Evolutionary conservation across 2,797 vertebrate species (phyloP).

Genomic region (Clangula hyemalis): DNA sequence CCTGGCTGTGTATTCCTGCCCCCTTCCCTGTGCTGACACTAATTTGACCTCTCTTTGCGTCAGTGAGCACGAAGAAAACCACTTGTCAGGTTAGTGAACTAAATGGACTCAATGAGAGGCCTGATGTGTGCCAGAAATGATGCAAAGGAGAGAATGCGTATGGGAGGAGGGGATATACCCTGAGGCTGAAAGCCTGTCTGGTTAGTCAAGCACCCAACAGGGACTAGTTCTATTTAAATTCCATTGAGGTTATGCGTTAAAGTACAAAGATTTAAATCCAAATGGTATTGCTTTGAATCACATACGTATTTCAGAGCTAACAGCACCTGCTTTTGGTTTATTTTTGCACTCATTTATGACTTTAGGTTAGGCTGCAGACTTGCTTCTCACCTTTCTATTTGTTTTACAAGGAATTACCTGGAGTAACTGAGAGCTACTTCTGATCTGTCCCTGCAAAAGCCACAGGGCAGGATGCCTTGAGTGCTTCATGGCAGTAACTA

Average conservation of each 20-base stretch:
- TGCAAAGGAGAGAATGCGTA: neutral
- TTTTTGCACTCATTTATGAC: neutral
- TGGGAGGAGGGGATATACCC: neutral
- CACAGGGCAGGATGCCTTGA: neutral
- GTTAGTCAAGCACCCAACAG: neutral
- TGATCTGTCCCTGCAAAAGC: neutral
- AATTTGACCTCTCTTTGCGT: neutral
- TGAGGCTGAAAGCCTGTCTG: neutral
- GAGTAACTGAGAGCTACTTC: neutral
- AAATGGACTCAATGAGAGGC: neutral
- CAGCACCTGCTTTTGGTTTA: neutral
- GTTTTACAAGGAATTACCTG: neutral
- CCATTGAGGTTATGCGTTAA: neutral
- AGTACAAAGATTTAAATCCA: neutral
- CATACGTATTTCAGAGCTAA: neutral
- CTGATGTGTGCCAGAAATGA: neutral
- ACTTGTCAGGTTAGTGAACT: neutral
- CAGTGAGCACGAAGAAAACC: neutral
- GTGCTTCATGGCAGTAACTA: neutral
- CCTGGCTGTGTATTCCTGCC: neutral
- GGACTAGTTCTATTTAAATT: neutral
- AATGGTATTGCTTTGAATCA: neutral
- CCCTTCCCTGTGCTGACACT: neutral
- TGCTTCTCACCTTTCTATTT: neutral
- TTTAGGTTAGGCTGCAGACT: neutral